Evolutionary conservation across 1,140 invertebrate genomes (phyloP), one percentile per base, ranked within the genome.

Genomic region (Dufourea novaeangliae): DNA sequence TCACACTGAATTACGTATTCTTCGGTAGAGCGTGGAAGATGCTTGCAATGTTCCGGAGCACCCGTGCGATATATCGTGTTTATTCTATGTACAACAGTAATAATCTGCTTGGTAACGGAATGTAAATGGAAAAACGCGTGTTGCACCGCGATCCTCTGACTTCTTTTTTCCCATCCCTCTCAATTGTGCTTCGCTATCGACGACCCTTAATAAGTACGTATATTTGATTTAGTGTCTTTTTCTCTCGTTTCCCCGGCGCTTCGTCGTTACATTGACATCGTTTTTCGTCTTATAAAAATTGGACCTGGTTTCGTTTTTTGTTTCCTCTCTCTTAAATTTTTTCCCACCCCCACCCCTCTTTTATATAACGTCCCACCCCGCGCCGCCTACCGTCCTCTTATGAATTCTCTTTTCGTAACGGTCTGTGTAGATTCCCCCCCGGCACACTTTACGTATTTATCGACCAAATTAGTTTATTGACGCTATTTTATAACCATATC

Each of bases 1-100:
- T 88, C 88, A 89, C 88, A 89, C 83, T 88, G 86, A 78, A 89
- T 86, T 88, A 89, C 87, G 88, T 89, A 89, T 86, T 88, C 82
- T 87, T 88, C 70, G 87, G 81, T 89, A 82, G 84, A 79, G 80
- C 83, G 84, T 86, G 83, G 76, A 86, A 86, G 84, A 85, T 85
- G 83, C 80, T 59, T 83, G 80, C 74, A 83, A 83, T n/a, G 80
- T 63, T 83, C 79, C 73, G 56, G 76, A 86, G 80, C 79, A 82
- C 66, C 82, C 72, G 74, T 78, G 73, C 69, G 62, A 75, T 66
- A 78, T 84, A 12, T 22, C 22, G n/a, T 25, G 10, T 7, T 39
- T 78, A 63, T 70, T 17, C 62, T 83, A 68, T 83, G 64, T 59
- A 75, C 72, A 73, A 78, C 57, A n/a, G 39, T 82, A 34, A 29